A percentile compares a stretch with the other conserved stretches of the same genome.
These are phyloP conservation scores for Galago senegalensis DNA, from an alignment of 2,797 vertebrate species.

Conservation along the genomic window DNA sequence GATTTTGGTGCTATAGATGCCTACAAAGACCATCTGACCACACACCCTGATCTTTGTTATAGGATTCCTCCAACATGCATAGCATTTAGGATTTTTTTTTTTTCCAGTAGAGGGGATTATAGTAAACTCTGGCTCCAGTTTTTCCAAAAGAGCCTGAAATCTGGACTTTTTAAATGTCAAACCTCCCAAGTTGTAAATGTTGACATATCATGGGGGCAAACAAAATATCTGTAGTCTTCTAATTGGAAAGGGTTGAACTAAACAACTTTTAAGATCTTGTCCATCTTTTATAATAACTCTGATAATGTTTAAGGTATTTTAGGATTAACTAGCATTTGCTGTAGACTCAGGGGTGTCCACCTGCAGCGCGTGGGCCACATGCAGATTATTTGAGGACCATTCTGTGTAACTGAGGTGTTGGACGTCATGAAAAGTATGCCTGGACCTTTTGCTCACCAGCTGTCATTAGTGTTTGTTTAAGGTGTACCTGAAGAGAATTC, in stretches of 20 bases:
- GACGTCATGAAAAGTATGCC: too few species aligned
- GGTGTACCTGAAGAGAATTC: too few species aligned
- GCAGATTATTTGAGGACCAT: too few species aligned
- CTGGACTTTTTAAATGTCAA: background rate
- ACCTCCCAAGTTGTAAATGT: slow-evolving; percentile 8
- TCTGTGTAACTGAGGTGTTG: too few species aligned
- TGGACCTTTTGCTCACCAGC: too few species aligned
- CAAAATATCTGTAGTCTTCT: background rate
- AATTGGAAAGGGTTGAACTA: background rate
- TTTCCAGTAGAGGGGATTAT: background rate
- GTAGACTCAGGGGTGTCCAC: background rate
- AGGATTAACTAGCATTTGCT: slow-evolving; percentile 36
- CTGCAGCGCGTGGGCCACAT: too few species aligned
- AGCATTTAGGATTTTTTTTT: background rate
- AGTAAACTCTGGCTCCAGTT: slow-evolving; percentile 22
- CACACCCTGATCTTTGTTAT: background rate
- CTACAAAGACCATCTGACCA: background rate
- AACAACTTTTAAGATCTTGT: background rate
- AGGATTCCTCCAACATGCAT: background rate
- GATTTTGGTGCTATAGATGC: background rate
- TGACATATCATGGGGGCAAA: background rate
- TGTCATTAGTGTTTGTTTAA: too few species aligned
- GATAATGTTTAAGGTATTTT: background rate
- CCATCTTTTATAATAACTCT: slow-evolving; percentile 1
- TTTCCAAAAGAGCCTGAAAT: slow-evolving; percentile 8